phyloP scores from a whole-genome alignment of 2,888 invertebrate species.

The Desoria tigrina region DNA sequence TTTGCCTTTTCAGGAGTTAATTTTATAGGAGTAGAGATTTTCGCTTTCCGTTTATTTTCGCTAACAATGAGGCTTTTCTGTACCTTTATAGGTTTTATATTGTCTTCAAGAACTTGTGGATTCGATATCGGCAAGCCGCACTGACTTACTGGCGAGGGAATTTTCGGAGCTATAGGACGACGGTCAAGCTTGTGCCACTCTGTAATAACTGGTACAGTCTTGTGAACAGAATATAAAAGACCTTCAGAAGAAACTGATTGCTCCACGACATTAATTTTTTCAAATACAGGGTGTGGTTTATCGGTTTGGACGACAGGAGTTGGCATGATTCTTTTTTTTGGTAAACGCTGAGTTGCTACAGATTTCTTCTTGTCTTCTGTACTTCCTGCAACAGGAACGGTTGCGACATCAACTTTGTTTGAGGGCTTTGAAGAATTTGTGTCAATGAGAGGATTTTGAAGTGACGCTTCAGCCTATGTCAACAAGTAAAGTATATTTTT shows the following conservation, averaged over 20 bases:
- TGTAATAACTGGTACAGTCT: background rate
- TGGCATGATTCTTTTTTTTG: too few relatives aligned
- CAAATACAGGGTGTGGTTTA: constrained; percentile 33
- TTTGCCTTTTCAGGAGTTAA: constrained; percentile 38
- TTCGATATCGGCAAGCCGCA: too few relatives aligned
- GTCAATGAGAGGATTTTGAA: too few relatives aligned
- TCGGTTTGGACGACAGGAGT: constrained; percentile 13
- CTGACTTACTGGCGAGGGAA: constrained; percentile 18
- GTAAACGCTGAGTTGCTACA: constrained; percentile 29
- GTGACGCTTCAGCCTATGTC: too few relatives aligned
- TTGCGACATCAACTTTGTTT: too few relatives aligned
- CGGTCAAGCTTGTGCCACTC: constrained; percentile 31
- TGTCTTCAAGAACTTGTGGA: too few relatives aligned
- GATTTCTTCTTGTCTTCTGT: too few relatives aligned
- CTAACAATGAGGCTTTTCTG: background rate
- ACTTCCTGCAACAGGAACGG: too few relatives aligned
- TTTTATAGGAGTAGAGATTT: constrained; percentile 32
- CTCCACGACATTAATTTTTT: constrained; percentile 24
- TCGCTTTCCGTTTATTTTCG: constrained; percentile 31
- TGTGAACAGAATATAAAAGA: constrained; percentile 22
- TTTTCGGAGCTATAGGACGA: constrained; percentile 31
- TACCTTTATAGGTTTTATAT: too few relatives aligned
- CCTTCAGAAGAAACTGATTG: constrained; percentile 16
- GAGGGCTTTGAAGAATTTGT: too few relatives aligned
- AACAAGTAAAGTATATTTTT: too few relatives aligned